Evolutionary conservation across 2,888 invertebrate genomes (phyloP).

Genomic region (Congeria kusceri): DNA sequence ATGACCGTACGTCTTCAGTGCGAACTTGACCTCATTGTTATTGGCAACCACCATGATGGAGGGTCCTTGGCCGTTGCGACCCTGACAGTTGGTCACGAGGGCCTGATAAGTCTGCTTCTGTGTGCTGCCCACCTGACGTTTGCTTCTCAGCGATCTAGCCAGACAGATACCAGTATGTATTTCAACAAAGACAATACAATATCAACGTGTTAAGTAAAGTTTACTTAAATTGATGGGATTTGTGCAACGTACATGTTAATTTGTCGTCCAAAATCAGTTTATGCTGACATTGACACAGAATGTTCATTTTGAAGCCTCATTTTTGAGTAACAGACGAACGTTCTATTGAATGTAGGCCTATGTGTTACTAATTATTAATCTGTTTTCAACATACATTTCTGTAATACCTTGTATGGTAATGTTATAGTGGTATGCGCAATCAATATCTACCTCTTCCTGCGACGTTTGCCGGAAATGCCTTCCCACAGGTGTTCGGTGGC

Average conservation of each 20-base stretch:
- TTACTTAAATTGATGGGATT: no score
- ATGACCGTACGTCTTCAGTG: constrained; percentile 61
- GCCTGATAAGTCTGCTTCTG: constrained; percentile 63
- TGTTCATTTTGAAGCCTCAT: no score
- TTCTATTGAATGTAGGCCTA: no score
- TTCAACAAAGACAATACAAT: neutral
- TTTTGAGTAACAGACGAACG: no score
- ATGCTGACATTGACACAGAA: no score
- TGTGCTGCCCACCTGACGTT: constrained; percentile 27
- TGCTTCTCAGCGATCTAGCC: constrained; percentile 28
- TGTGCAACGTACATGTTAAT: no score
- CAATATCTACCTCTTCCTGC: constrained; percentile 34
- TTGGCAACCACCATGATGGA: constrained; percentile 73
- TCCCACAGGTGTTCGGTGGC: constrained; percentile 45
- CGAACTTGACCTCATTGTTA: constrained; percentile 65
- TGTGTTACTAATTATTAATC: no score
- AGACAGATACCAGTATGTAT: no score
- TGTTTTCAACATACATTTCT: no score
- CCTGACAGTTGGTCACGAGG: constrained; percentile 73
- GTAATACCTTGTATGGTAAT: no score
- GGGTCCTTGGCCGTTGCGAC: constrained; percentile 60
- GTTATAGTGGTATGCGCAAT: no score
- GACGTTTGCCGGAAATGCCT: constrained; percentile 23
- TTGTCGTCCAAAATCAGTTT: no score
- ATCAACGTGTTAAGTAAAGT: neutral